Conservation (phyloP, 2,113 vertebrate species). For the Anser cygnoides region DNA sequence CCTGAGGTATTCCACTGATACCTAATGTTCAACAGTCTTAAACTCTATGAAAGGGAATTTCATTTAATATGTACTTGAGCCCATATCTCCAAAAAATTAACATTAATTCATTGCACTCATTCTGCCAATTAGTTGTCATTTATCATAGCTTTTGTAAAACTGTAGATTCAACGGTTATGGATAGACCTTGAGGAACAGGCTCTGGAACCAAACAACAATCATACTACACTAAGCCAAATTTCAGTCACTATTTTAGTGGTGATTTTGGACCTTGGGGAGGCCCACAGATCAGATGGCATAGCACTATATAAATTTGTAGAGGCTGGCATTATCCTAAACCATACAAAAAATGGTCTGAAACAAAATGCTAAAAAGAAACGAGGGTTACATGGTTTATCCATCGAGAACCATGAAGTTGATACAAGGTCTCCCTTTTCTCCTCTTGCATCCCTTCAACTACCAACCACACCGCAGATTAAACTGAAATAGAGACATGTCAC, state of each 20-base stretch:
- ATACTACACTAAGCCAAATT: not conserved
- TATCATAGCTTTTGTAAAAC: not conserved
- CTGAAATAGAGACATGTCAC: not conserved
- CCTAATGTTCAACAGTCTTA: not conserved
- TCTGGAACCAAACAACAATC: not conserved
- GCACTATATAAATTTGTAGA: not conserved
- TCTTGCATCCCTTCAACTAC: not conserved
- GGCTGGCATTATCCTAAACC: not conserved
- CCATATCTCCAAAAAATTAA: slow-evolving; percentile 11
- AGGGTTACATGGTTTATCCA: not conserved
- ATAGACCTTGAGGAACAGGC: not conserved
- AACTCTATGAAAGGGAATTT: not conserved
- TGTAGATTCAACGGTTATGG: not conserved
- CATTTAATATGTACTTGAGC: not conserved
- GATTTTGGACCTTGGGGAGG: not conserved
- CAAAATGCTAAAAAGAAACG: not conserved
- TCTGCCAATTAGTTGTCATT: slow-evolving; percentile 3
- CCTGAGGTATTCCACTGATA: not conserved
- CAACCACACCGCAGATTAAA: not conserved
- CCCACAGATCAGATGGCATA: not conserved
- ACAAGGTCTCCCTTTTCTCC: not conserved
- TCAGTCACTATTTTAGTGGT: not conserved
- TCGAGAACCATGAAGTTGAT: not conserved
- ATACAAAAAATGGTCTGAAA: not conserved
- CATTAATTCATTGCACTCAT: not conserved